Percentiles rank a stretch among this genome's conserved stretches.
phyloP scores from a whole-genome alignment of 2,113 vertebrate genomes.

The Rhinoptilus africanus region DNA sequence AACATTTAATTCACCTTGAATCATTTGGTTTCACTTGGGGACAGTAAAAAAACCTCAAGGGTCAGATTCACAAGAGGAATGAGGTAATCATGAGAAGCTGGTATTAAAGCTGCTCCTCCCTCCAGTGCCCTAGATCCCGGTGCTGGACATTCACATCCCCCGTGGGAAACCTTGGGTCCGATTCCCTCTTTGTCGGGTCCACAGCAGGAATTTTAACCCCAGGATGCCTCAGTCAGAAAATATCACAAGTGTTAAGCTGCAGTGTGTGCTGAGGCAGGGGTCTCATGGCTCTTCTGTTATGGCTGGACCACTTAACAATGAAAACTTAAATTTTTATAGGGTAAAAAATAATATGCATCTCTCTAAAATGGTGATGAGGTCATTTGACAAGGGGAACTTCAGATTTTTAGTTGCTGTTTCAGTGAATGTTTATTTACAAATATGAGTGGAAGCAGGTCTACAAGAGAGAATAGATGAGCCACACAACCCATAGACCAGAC shows the following conservation, averaged over 20 bases:
- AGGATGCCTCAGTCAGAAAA: background rate
- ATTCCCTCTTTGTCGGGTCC: background rate
- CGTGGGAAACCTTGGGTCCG: background rate
- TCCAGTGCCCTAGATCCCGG: background rate
- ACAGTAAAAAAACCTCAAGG: background rate
- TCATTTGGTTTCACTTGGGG: background rate
- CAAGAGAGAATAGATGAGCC: background rate
- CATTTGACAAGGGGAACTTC: background rate
- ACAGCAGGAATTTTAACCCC: background rate
- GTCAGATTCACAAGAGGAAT: background rate
- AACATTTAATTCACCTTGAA: slow-evolving; percentile 14
- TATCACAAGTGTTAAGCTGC: background rate
- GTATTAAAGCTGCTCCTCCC: background rate
- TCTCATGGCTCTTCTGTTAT: background rate
- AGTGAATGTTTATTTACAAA: background rate
- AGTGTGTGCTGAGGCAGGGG: background rate
- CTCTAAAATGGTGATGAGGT: background rate
- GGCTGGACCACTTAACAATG: background rate
- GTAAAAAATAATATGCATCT: background rate
- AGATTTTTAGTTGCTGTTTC: background rate
- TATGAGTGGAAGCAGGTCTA: background rate
- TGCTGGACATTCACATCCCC: background rate
- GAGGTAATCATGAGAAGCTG: background rate
- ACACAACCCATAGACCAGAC: background rate
- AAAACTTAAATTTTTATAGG: background rate